Evolutionary conservation across 1,140 invertebrate species (phyloP), one percentile per base, ranked within the genome.

Genomic region (Diabrotica undecimpunctata): DNA sequence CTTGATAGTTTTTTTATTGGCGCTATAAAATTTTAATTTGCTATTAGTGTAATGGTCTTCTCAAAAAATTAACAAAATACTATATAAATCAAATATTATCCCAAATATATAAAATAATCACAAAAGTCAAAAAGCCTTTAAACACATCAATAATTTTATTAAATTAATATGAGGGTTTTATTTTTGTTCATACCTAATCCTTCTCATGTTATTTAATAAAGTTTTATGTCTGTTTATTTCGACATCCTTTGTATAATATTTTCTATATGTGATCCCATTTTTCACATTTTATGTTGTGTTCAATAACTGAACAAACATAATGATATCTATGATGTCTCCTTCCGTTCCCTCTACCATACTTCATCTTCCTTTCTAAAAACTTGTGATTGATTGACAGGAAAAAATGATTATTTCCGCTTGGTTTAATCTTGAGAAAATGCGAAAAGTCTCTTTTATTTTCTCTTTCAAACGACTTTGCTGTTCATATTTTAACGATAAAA

Each of bases 401-500:
- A 46, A 46, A 46, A 46, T 46, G 41, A 46, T 46, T 46, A 46
- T 46, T 46, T 46, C 41, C 41, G n/a, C 41, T 10, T 46, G 41
- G 41, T 46, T 46, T 46, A 46, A 46, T 46, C 41, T 46, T 46
- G 41, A n/a, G n/a, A 46, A 46, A 10, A 46, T 8, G 41, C 41
- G 41, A 25, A 25, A 2, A 46, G 8, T 46, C 41, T 46, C 8
- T n/a, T 46, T 46, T 46, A 46, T 46, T 46, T 46, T 46, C n/a
- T 46, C n/a, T 46, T 46, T 46, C 41, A 46, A 46, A 46, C 41
- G 41, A 46, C 41, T n/a, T 46, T n/a, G 41, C 8, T 46, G 41
- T 46, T 46, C 41, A 46, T n/a, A 46, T 46, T 46, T 46, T 46
- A 46, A 46, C 41, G 41, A 46, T 46, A 46, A 46, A 46, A 46